A percentile compares a stretch with the other conserved stretches of the same genome.
Conservation (phyloP, 2,888 invertebrate species). For the Drosophila robusta region DNA sequence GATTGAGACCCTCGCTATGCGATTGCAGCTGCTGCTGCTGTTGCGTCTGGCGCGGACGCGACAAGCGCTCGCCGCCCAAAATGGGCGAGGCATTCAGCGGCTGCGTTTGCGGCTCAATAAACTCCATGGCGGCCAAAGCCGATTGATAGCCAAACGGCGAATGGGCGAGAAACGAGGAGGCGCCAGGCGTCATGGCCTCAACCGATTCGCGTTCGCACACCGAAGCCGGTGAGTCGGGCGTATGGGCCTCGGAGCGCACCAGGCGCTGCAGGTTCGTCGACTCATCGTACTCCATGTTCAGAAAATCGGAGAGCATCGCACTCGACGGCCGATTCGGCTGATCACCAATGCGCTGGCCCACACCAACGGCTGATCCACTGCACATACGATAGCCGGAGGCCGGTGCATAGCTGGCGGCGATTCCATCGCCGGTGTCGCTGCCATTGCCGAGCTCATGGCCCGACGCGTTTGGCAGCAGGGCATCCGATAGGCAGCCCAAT, state of each 20-base stretch:
- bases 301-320: constrained; percentile 85
- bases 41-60: constrained; percentile 80
- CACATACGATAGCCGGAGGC: constrained; percentile 22
- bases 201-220: constrained; percentile 82
- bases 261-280: constrained; percentile 83
- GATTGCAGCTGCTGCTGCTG: constrained; percentile 20
- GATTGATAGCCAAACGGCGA: constrained; percentile 56
- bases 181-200: constrained; percentile 62
- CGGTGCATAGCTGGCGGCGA: constrained; percentile 9
- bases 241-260: constrained; percentile 84
- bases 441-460: constrained; percentile 8
- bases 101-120: constrained; percentile 60
- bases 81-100: constrained; percentile 69
- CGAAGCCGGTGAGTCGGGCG: constrained; percentile 85
- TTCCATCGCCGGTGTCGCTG: constrained; percentile 29
- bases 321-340: constrained; percentile 86
- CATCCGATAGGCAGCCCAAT: constrained; percentile 90
- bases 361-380: constrained; percentile 10
- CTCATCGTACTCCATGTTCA: constrained; percentile 84
- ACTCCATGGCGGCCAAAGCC: constrained; percentile 40
- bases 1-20: constrained; percentile 73
- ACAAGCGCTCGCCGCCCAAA: constrained; percentile 70
- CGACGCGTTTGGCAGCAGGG: constrained; percentile 85
- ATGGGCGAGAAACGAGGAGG: constrained; percentile 27
- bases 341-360: constrained; percentile 63